A percentile compares a stretch with the other conserved stretches of the same genome.
Evolutionary conservation across 2,113 vertebrate genomes (phyloP).

Genomic region (Hoplias malabaricus): DNA sequence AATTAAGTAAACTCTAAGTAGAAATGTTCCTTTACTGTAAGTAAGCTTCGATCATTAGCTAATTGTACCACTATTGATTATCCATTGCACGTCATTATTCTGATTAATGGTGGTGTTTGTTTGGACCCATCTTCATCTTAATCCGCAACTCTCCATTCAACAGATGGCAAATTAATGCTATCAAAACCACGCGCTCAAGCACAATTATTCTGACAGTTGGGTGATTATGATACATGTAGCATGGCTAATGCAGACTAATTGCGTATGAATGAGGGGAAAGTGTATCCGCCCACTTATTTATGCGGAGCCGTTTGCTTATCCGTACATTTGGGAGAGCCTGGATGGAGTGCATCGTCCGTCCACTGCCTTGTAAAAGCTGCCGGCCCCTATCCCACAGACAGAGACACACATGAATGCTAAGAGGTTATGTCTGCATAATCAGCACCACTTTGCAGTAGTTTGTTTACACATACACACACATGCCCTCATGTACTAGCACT

Average conservation of each 20-base stretch:
- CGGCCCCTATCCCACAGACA: not conserved
- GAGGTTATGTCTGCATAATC: slow-evolving; percentile 3
- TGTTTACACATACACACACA: not conserved
- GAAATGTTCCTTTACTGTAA: not conserved
- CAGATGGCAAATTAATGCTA: slow-evolving; percentile 51
- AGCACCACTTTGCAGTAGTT: not conserved
- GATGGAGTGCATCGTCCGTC: not conserved
- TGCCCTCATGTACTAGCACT: not conserved
- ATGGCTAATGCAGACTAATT: slow-evolving; percentile 47
- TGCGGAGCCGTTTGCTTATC: not conserved
- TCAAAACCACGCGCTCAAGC: slow-evolving; percentile 36
- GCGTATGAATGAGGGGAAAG: slow-evolving; percentile 27
- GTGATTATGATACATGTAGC: slow-evolving; percentile 52
- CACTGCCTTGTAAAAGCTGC: not conserved
- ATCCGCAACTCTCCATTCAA: slow-evolving; percentile 33
- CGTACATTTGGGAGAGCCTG: not conserved
- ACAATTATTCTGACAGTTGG: slow-evolving; percentile 42
- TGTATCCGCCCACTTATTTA: not conserved
- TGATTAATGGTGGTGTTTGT: slow-evolving; percentile 36
- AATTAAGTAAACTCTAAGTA: no score
- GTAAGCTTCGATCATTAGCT: slow-evolving; percentile 7
- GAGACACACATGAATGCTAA: not conserved
- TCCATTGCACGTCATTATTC: slow-evolving; percentile 22
- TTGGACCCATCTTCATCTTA: slow-evolving; percentile 8
- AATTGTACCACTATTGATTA: slow-evolving; percentile 39